Evolutionary conservation across 2,797 vertebrate genomes (phyloP).

Genomic region (Amniataba percoides): DNA sequence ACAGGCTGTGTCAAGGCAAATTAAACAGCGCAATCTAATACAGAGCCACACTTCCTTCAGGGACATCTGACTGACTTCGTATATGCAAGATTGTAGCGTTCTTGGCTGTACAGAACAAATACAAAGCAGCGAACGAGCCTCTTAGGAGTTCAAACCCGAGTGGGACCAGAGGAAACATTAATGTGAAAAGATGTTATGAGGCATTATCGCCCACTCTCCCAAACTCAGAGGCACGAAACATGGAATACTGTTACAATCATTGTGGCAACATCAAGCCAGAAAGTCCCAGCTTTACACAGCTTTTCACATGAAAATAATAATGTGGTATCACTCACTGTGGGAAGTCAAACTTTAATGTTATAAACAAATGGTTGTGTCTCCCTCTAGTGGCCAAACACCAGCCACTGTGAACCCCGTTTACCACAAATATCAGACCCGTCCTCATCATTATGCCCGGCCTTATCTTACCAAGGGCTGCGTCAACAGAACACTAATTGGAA

Average conservation of each 20-base stretch:
- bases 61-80: slow-evolving; percentile 21
- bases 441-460: slow-evolving; percentile 42
- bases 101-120: not conserved
- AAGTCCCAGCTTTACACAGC: not conserved
- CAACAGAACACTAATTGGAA: slow-evolving; percentile 61
- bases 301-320: not conserved
- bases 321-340: not conserved
- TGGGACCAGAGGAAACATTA: slow-evolving; percentile 15
- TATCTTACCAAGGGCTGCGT: slow-evolving; percentile 42
- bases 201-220: slow-evolving; percentile 25
- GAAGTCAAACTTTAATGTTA: not conserved
- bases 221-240: slow-evolving; percentile 6
- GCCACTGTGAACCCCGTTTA: slow-evolving; percentile 9
- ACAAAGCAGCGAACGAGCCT: slow-evolving; percentile 19
- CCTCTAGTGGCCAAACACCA: slow-evolving; percentile 65
- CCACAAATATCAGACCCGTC: slow-evolving; percentile 7
- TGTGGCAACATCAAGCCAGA: not conserved
- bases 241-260: not conserved
- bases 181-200: slow-evolving; percentile 10
- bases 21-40: slow-evolving; percentile 34
- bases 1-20: slow-evolving; percentile 32
- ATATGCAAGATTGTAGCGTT: not conserved
- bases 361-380: slow-evolving; percentile 49
- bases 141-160: slow-evolving; percentile 11
- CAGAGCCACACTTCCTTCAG: slow-evolving; percentile 9